These are phyloP conservation scores for Apomyelois bistriatella DNA, from an alignment of 2,888 invertebrate genomes.

Conservation along the genomic window DNA sequence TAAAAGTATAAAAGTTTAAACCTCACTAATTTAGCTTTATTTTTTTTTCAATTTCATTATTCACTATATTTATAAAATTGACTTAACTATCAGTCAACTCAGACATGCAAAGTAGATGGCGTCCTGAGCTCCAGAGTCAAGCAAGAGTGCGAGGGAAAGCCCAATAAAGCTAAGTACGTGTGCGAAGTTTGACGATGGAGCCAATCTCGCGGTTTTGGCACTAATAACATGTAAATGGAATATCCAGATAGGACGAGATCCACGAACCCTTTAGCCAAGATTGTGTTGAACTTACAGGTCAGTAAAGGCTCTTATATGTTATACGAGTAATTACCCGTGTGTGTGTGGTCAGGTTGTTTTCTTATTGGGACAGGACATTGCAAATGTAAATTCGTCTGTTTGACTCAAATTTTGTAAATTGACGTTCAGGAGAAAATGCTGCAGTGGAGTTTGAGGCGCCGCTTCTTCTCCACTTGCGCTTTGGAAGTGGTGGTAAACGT, in stretches of 20 bases:
- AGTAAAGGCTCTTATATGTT: not conserved
- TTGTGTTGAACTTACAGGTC: not conserved
- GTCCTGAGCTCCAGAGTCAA: not conserved
- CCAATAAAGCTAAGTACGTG: not conserved
- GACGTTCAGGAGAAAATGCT: too few species aligned
- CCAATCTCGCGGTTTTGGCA: not conserved
- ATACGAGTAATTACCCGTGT: not conserved
- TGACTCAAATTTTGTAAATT: too few species aligned
- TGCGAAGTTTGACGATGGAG: not conserved
- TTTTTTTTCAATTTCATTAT: too few species aligned
- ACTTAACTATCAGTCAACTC: not conserved
- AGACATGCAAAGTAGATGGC: not conserved
- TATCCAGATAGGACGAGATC: not conserved
- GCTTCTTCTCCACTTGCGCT: too few species aligned
- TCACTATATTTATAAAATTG: not conserved
- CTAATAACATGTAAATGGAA: slow-evolving; percentile 9
- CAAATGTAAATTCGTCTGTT: too few species aligned
- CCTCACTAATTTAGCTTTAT: too few species aligned
- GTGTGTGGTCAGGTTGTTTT: too few species aligned
- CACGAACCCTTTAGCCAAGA: not conserved
- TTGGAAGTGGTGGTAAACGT: too few species aligned
- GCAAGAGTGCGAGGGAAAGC: not conserved
- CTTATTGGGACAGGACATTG: too few species aligned
- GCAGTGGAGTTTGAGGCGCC: too few species aligned
- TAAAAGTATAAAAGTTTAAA: too few species aligned